Base-by-base conservation (phyloP, 2,113 vertebrate species). In the Semnopithecus entellus region DNA sequence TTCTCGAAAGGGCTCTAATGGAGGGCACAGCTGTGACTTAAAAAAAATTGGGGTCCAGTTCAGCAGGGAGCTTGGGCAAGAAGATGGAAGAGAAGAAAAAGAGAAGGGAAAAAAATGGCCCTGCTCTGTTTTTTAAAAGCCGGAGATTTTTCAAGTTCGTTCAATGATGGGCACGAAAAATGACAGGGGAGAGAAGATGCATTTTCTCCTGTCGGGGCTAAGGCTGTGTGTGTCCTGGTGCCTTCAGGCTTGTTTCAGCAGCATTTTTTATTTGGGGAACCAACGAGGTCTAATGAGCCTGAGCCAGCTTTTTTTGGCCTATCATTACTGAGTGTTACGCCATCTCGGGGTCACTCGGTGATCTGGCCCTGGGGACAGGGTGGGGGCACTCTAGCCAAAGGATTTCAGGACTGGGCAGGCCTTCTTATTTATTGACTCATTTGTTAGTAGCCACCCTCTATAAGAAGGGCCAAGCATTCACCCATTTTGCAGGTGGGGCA, bases 161-260 rank as follows among this genome's bases (percentile, higher is more conserved):
- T 96, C 95, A 98, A 94, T 97, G 96, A 95, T 81, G 90, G 88
- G 64, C 80, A 93, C 90, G 80, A 76, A 97, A 97, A 96, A 96
- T 95, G 97, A 97, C 81, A 57, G 40, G 35, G 25, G 90, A 82
- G 91, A 95, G 79, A 90, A 97, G 95, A 95, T 6, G 7, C 45
- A 78, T 91, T 89, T 75, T 84, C 68, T 92, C 64, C n/a, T 87
- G 79, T 89, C 20, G 6, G 83, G 95, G 93, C 96, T 95, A 90
- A 97, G 96, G 97, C 94, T 40, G 45, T 35, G 91, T 30, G 70
- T 0, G 0, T 73, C 91, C 50, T 4, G 13, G 17, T 14, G 73
- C 75, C 35, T 61, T 30, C 30, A 0, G 43, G 94, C n/a, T 90
- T 94, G 45, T 76, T 50, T 84, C 70, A n/a, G 87, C 40, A 14